Conservation (phyloP, 1,140 invertebrate species). For the Phymorhynchus buccinoides region DNA sequence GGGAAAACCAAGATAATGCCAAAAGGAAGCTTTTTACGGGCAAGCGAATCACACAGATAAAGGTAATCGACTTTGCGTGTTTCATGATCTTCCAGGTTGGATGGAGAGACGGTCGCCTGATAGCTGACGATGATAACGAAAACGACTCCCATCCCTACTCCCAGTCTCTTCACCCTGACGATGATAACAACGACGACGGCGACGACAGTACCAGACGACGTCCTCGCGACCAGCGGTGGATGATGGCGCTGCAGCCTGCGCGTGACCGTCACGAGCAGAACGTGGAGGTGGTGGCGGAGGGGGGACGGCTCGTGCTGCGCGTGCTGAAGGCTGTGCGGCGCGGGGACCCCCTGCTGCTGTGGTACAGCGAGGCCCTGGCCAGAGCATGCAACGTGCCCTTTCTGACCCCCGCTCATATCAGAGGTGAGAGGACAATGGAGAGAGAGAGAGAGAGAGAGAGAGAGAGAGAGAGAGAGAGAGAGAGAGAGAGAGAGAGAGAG, state of each 20-base stretch:
- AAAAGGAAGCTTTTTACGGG: too few species aligned
- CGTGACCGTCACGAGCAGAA: slow-evolving; percentile 82
- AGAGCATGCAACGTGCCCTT: slow-evolving; percentile 83
- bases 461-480: too few species aligned
- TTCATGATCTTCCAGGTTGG: slow-evolving; percentile 40
- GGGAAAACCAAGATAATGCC: too few species aligned
- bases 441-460: too few species aligned
- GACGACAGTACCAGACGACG: neutral
- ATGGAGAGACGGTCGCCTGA: slow-evolving; percentile 44
- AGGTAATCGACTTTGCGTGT: neutral
- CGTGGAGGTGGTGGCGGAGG: slow-evolving; percentile 74
- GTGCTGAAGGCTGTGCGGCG: slow-evolving; percentile 73
- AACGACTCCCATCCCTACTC: neutral
- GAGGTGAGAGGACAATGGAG: slow-evolving; percentile 83
- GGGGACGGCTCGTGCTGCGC: slow-evolving; percentile 57
- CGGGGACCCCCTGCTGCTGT: slow-evolving; percentile 82
- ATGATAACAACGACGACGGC: neutral
- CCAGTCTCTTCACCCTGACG: neutral
- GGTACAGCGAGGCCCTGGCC: slow-evolving; percentile 86
- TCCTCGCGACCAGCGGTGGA: slow-evolving; percentile 70
- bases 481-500: too few species aligned
- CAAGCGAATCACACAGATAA: too few species aligned
- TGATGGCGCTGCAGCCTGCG: slow-evolving; percentile 77
- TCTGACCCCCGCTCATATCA: slow-evolving; percentile 85
- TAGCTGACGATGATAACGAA: neutral